Conservation (phyloP, 1,140 invertebrate genomes). For the Micrasema minimum region DNA sequence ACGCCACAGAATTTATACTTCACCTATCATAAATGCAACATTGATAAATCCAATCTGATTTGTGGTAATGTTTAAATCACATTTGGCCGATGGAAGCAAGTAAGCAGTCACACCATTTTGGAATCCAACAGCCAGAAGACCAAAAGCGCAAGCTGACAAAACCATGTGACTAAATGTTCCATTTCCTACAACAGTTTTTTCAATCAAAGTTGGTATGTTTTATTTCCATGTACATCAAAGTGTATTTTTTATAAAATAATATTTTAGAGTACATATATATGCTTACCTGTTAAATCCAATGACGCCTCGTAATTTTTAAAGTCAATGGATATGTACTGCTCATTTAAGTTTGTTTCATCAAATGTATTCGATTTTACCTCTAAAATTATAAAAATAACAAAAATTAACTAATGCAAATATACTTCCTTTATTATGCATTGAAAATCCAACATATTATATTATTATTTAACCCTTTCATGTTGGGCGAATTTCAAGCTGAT, state of each 20-base stretch:
- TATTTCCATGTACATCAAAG: not conserved
- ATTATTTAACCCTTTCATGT: too few relatives aligned
- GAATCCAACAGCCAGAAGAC: constrained; percentile 68
- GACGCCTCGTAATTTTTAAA: constrained; percentile 21
- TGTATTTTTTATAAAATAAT: too few relatives aligned
- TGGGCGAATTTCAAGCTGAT: too few relatives aligned
- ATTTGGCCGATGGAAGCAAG: constrained; percentile 67
- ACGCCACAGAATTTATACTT: too few relatives aligned
- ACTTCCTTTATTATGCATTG: too few relatives aligned
- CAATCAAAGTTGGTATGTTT: not conserved
- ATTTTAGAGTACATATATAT: too few relatives aligned
- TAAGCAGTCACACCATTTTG: constrained; percentile 73
- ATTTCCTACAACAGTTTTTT: constrained; percentile 57
- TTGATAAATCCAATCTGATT: constrained; percentile 69
- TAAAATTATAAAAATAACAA: constrained; percentile 12
- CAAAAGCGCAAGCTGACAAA: constrained; percentile 59
- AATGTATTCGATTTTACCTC: constrained; percentile 6
- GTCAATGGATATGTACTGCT: constrained; percentile 18
- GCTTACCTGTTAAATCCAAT: constrained; percentile 35
- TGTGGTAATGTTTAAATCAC: constrained; percentile 67
- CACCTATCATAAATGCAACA: constrained; percentile 68
- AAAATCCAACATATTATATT: too few relatives aligned
- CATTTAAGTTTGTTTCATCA: constrained; percentile 22
- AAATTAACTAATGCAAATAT: too few relatives aligned
- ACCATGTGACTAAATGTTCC: constrained; percentile 63